phyloP scores from a whole-genome alignment of 2,113 vertebrate genomes.

The Xiphophorus couchianus region DNA sequence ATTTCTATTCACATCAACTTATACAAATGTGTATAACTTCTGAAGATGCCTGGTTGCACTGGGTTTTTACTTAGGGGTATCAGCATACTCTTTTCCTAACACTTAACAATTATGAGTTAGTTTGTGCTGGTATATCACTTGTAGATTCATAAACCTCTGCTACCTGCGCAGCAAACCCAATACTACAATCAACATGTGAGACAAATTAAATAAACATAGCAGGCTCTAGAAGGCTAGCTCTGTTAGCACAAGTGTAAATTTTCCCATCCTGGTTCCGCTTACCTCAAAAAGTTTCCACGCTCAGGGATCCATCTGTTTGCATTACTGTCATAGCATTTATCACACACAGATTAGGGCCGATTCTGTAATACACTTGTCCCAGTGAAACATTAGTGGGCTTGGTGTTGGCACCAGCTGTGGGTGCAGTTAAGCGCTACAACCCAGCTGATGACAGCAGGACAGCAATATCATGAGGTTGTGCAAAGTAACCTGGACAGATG shows the following conservation, averaged over 20 bases:
- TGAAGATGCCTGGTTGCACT: neutral
- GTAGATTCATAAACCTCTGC: neutral
- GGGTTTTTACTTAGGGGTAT: neutral
- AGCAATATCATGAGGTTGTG: slow-evolving; percentile 33
- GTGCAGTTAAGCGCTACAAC: slow-evolving; percentile 48
- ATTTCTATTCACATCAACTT: too few relatives aligned
- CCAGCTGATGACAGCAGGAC: slow-evolving; percentile 51
- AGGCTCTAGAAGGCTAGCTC: slow-evolving; percentile 33
- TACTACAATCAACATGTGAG: slow-evolving; percentile 64
- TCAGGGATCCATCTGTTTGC: slow-evolving; percentile 68
- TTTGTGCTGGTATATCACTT: neutral
- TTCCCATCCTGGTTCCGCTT: slow-evolving; percentile 41
- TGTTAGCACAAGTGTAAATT: slow-evolving; percentile 59
- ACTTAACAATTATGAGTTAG: neutral
- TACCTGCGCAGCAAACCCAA: slow-evolving; percentile 44
- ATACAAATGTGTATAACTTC: too few relatives aligned
- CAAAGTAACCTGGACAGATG: slow-evolving; percentile 36
- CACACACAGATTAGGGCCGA: slow-evolving; percentile 56
- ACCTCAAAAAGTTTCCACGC: slow-evolving; percentile 44
- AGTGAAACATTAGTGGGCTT: slow-evolving; percentile 58
- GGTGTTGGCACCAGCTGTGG: slow-evolving; percentile 54
- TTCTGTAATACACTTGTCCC: slow-evolving; percentile 48
- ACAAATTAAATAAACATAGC: slow-evolving; percentile 66
- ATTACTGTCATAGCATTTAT: slow-evolving; percentile 48
- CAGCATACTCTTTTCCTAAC: neutral